phyloP scores from a whole-genome alignment of 1,140 invertebrate species.

The Parapsyche elsis region DNA sequence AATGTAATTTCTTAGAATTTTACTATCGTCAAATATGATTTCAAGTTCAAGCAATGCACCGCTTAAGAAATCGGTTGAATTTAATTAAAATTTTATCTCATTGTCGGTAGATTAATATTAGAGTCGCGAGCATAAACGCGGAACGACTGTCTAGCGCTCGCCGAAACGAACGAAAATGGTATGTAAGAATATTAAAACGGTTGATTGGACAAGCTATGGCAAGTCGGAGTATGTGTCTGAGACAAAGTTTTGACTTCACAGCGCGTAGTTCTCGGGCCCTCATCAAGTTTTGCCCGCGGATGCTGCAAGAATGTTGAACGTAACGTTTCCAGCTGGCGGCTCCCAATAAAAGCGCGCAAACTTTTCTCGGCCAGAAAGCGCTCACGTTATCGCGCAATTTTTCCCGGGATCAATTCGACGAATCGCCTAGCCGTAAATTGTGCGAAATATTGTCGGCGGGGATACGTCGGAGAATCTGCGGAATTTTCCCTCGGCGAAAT shows the following conservation, averaged over 20 bases:
- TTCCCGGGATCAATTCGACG: no score
- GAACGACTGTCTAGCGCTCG: neutral
- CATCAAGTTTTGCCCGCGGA: slow-evolving; percentile 12
- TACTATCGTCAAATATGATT: no score
- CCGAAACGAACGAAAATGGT: neutral
- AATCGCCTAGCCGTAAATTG: no score
- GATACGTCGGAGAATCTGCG: neutral
- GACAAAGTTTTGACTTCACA: neutral
- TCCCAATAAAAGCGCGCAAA: slow-evolving; percentile 35
- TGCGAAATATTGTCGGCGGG: no score
- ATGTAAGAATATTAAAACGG: neutral
- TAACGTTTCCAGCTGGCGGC: neutral
- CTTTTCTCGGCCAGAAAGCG: neutral
- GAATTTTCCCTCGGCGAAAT: neutral
- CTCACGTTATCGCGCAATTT: no score
- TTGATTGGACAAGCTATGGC: slow-evolving; percentile 2
- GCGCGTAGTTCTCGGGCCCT: neutral
- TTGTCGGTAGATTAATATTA: slow-evolving; percentile 11
- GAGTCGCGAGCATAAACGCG: no score
- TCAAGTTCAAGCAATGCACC: no score
- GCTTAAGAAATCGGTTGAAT: no score
- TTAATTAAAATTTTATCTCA: neutral
- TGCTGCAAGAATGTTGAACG: slow-evolving; percentile 32
- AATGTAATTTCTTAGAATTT: no score
- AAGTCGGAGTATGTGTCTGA: neutral